phyloP scores from a whole-genome alignment of 2,888 invertebrate species.

The Phasia obesa region DNA sequence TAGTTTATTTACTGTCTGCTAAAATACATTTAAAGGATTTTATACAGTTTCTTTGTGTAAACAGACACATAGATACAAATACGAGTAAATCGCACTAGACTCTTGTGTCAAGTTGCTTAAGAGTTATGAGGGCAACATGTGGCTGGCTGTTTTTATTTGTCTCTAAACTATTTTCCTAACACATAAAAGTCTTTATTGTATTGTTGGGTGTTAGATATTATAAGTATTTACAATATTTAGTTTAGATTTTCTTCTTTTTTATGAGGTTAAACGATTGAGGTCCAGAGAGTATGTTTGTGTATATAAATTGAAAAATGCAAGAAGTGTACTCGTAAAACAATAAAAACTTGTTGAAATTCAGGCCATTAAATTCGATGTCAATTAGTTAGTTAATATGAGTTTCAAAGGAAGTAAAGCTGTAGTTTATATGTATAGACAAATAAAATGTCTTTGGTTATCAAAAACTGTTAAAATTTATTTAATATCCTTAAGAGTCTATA shows the following conservation, averaged over 20 bases:
- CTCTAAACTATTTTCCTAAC: constrained; percentile 56
- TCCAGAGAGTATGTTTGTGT: not conserved
- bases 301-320: constrained; percentile 4
- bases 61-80: not conserved
- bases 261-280: constrained; percentile 13
- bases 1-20: constrained; percentile 50
- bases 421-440: not conserved
- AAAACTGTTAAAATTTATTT: not conserved
- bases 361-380: constrained; percentile 57
- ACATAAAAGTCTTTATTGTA: constrained; percentile 32
- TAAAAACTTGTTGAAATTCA: constrained; percentile 51
- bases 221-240: constrained; percentile 48
- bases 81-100: constrained; percentile 55
- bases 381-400: constrained; percentile 55
- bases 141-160: constrained; percentile 53
- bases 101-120: constrained; percentile 70
- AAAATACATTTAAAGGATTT: constrained; percentile 50
- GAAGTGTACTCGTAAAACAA: not conserved
- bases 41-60: constrained; percentile 18
- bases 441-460: not conserved
- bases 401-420: not conserved
- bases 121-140: constrained; percentile 69
- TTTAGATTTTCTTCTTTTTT: constrained; percentile 9
- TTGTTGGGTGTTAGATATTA: constrained; percentile 34
- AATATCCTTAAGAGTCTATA: constrained; percentile 13